Evolutionary conservation across 2,113 vertebrate genomes (phyloP).

Genomic region (Eurypyga helias): DNA sequence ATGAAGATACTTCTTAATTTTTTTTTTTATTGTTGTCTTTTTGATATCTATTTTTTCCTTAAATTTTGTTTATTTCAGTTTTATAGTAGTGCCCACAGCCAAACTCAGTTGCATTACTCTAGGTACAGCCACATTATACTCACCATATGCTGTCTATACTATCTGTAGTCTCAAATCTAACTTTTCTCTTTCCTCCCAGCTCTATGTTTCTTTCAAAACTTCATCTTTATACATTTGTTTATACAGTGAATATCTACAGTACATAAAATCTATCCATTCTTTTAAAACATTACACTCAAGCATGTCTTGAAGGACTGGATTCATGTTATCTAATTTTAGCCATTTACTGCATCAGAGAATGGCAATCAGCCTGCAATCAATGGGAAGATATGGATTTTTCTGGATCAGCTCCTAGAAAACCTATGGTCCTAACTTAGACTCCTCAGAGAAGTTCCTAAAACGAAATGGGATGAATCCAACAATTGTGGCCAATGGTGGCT

Average conservation of each 20-base stretch:
- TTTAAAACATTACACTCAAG: neutral
- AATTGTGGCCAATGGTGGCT: neutral
- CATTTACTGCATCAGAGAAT: neutral
- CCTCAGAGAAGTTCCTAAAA: neutral
- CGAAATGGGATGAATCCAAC: neutral
- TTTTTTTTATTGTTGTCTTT: neutral
- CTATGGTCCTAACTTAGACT: neutral
- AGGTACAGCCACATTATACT: neutral
- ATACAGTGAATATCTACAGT: neutral
- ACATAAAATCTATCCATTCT: neutral
- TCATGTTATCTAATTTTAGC: neutral
- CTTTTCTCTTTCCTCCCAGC: neutral
- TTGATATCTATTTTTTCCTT: neutral
- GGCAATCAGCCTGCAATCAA: neutral
- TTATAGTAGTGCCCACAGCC: fast-evolving
- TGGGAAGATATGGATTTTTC: neutral
- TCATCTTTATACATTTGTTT: neutral
- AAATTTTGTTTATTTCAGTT: neutral
- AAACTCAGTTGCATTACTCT: neutral
- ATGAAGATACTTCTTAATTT: neutral
- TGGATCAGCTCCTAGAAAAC: neutral
- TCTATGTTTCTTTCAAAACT: neutral
- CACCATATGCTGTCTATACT: neutral
- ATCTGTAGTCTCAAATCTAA: neutral
- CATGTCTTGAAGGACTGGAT: neutral